A percentile compares a stretch with the other conserved stretches of the same genome.
phyloP scores from a whole-genome alignment of 2,888 invertebrate species.

The Sussaba pulchella region DNA sequence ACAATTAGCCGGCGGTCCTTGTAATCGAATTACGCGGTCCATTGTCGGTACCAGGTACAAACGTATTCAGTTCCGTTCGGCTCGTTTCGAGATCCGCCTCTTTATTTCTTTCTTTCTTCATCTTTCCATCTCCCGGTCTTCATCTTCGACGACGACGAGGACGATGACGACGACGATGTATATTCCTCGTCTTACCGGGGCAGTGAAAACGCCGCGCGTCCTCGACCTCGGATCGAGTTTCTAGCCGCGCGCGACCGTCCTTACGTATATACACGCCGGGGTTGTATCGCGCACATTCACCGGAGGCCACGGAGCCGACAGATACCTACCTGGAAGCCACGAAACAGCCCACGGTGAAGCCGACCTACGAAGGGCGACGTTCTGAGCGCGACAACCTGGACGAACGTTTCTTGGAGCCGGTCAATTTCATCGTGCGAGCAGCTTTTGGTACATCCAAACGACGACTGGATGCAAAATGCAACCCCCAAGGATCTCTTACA shows the following conservation, averaged over 20 bases:
- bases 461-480: constrained; percentile 81
- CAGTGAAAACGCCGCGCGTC: constrained; percentile 57
- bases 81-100: constrained; percentile 69
- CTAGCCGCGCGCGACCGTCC: constrained; percentile 74
- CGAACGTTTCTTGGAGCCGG: constrained; percentile 3
- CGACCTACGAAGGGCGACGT: constrained; percentile 34
- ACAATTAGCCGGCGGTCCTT: constrained; percentile 84
- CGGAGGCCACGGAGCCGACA: neutral
- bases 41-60: constrained; percentile 84
- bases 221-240: constrained; percentile 79
- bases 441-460: neutral
- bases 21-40: constrained; percentile 83
- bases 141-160: constrained; percentile 67
- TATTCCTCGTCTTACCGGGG: constrained; percentile 52
- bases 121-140: constrained; percentile 56
- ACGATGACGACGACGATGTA: constrained; percentile 2
- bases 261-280: constrained; percentile 5
- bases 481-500: constrained; percentile 82
- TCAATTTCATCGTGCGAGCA: constrained; percentile 37
- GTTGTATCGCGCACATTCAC: constrained; percentile 12
- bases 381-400: neutral
- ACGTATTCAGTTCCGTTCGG: constrained; percentile 82
- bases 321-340: constrained; percentile 1
- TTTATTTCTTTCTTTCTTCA: constrained; percentile 66
- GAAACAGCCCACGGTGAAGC: constrained; percentile 12